A percentile compares a stretch with the other conserved stretches of the same genome.
Evolutionary conservation across 2,113 vertebrate genomes (phyloP).

Genomic region (Brienomyrus longianalis): DNA sequence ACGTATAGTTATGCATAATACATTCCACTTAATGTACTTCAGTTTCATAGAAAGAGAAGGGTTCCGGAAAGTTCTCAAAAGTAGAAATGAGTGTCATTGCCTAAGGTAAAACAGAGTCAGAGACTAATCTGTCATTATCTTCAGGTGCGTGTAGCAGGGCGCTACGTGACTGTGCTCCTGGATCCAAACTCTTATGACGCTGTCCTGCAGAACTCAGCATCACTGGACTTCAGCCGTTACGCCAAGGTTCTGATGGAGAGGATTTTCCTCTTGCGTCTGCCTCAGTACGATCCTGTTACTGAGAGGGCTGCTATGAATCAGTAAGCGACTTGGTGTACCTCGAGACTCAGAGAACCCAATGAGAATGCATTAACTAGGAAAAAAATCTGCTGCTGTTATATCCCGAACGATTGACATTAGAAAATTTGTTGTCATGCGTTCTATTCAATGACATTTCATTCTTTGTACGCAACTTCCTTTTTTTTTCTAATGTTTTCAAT

Average conservation of each 20-base stretch:
- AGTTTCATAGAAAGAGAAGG: background rate
- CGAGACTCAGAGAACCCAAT: background rate
- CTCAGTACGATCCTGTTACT: constrained; percentile 46
- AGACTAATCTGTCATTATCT: background rate
- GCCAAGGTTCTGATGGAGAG: constrained; percentile 73
- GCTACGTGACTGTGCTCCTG: constrained; percentile 70
- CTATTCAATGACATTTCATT: background rate
- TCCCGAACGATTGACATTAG: background rate
- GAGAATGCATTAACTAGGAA: too few relatives aligned
- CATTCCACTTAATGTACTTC: background rate
- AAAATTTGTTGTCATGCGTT: background rate
- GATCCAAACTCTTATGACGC: constrained; percentile 73
- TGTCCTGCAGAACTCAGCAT: constrained; percentile 56
- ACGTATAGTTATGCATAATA: background rate
- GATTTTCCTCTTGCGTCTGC: constrained; percentile 74
- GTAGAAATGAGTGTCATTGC: background rate
- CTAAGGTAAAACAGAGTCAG: background rate
- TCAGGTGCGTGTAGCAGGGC: constrained; percentile 72
- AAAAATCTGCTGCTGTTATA: background rate
- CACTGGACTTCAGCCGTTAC: constrained; percentile 70
- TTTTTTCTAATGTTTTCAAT: background rate
- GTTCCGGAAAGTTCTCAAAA: background rate
- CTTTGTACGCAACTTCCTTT: background rate
- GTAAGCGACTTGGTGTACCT: constrained; percentile 48
- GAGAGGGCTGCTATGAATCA: constrained; percentile 64